Conservation (phyloP, 2,113 vertebrate species). For the Oncorhynchus keta region DNA sequence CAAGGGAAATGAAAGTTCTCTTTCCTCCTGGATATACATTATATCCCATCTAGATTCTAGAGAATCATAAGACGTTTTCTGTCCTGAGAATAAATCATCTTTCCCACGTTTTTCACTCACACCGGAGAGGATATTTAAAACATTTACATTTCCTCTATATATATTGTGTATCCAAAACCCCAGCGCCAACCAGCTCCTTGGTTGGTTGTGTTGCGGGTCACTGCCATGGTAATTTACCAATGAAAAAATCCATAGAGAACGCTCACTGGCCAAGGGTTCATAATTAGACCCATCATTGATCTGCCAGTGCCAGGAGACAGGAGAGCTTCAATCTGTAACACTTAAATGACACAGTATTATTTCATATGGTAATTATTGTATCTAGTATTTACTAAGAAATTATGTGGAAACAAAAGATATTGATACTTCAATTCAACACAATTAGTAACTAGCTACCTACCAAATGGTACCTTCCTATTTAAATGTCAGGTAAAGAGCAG, state of each 20-base stretch:
- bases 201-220: neutral
- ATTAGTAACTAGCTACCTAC: no score
- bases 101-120: neutral
- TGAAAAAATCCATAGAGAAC: neutral
- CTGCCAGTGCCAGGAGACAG: constrained; percentile 11
- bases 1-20: neutral
- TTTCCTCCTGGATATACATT: neutral
- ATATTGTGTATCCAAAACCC: neutral
- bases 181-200: neutral
- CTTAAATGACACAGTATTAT: neutral
- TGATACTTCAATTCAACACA: no score
- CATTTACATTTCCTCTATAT: no score
- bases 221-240: neutral
- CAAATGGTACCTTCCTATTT: no score
- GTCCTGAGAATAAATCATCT: neutral
- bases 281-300: constrained; percentile 20
- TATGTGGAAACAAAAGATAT: no score
- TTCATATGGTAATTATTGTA: neutral
- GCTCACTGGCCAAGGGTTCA: neutral
- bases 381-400: neutral
- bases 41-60: neutral
- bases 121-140: no score
- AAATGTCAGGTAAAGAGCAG: no score
- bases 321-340: constrained; percentile 2
- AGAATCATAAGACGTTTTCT: no score